Percentiles rank a stretch among this genome's conserved stretches.
phyloP scores from a whole-genome alignment of 2,888 invertebrate genomes.

The Germaria angustata region DNA sequence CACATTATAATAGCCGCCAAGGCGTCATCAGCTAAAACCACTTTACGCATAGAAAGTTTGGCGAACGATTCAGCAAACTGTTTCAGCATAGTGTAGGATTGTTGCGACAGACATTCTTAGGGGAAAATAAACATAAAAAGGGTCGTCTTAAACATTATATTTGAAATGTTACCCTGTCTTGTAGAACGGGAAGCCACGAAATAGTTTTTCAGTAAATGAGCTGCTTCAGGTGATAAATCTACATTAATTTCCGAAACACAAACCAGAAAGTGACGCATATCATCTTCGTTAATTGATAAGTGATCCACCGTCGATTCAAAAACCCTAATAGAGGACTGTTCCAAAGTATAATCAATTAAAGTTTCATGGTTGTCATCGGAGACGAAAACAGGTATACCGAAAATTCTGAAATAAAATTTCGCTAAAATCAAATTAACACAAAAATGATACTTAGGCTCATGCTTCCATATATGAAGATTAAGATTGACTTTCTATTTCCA shows the following conservation, averaged over 20 bases:
- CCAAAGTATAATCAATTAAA: constrained; percentile 74
- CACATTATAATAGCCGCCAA: constrained; percentile 75
- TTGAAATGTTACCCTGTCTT: constrained; percentile 75
- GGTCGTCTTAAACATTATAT: too few species aligned
- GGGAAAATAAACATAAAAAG: constrained; percentile 20
- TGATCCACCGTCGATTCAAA: constrained; percentile 70
- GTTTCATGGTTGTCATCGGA: constrained; percentile 72
- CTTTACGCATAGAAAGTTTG: constrained; percentile 75
- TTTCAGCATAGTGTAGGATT: constrained; percentile 74
- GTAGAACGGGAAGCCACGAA: constrained; percentile 79
- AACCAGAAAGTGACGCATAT: constrained; percentile 73
- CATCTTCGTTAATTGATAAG: constrained; percentile 73
- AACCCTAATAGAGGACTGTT: constrained; percentile 67
- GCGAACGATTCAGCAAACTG: constrained; percentile 79
- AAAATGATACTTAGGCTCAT: neutral
- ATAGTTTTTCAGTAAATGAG: constrained; percentile 79
- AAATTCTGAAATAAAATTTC: constrained; percentile 72
- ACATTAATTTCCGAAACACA: constrained; percentile 72
- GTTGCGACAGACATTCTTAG: constrained; percentile 76
- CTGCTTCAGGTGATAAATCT: constrained; percentile 73
- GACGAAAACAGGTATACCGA: constrained; percentile 78
- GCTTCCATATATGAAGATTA: too few species aligned
- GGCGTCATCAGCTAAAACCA: constrained; percentile 75
- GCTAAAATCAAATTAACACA: neutral
- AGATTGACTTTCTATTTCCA: too few species aligned